Conservation (phyloP, 2,888 invertebrate genomes). For the Melanchra persicariae region DNA sequence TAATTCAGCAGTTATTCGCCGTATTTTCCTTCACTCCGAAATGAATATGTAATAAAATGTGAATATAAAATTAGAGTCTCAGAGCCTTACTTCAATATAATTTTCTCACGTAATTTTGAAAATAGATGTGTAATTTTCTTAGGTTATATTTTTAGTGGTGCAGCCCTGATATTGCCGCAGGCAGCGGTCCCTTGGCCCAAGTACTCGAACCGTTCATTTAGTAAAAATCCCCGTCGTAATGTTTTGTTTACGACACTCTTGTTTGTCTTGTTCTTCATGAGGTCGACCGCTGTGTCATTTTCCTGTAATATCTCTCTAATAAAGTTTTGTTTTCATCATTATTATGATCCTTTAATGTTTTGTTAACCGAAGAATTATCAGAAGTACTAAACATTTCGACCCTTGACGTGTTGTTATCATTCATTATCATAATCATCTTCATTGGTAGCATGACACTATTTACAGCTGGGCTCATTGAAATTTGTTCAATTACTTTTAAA, state of each 20-base stretch:
- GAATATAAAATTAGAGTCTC: constrained; percentile 54
- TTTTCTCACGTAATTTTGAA: constrained; percentile 24
- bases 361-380: not conserved
- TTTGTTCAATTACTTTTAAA: not conserved
- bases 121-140: constrained; percentile 10
- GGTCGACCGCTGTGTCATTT: constrained; percentile 42
- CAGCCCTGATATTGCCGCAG: constrained; percentile 50
- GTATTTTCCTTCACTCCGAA: constrained; percentile 43
- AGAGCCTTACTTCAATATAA: constrained; percentile 37
- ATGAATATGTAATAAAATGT: constrained; percentile 56
- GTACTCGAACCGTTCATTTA: constrained; percentile 53
- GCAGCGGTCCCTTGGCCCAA: constrained; percentile 36
- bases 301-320: constrained; percentile 32
- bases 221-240: constrained; percentile 51
- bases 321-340: constrained; percentile 16
- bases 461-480: not conserved
- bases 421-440: not conserved
- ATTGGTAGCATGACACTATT: not conserved
- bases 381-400: not conserved
- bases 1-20: constrained; percentile 47
- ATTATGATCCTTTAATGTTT: not conserved
- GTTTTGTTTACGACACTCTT: constrained; percentile 57
- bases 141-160: constrained; percentile 18
- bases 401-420: not conserved
- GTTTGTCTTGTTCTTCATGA: constrained; percentile 53